phyloP scores from a whole-genome alignment of 2,113 vertebrate species.

The Lynx canadensis region DNA sequence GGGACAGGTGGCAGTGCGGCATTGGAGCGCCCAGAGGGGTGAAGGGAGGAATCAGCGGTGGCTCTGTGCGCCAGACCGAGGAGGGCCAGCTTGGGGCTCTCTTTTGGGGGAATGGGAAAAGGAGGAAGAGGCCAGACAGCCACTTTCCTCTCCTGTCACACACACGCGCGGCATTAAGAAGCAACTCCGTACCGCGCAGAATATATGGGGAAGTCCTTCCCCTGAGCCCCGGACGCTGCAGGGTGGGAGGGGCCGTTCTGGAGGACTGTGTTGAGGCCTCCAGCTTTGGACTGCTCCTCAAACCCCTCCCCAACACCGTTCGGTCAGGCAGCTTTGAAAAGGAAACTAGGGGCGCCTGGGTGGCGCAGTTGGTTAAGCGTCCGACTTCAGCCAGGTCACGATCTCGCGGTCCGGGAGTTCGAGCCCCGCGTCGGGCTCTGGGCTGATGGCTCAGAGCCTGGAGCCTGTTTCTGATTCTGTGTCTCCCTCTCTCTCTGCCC shows the following conservation, averaged over 20 bases:
- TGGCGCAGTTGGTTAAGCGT: too few relatives aligned
- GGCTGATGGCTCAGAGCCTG: too few relatives aligned
- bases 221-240: background rate
- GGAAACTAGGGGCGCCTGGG: too few relatives aligned
- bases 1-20: background rate
- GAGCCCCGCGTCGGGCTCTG: too few relatives aligned
- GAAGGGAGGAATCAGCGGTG: background rate
- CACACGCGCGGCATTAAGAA: background rate
- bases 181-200: slow-evolving; percentile 58
- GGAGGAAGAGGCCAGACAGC: background rate
- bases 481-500: too few relatives aligned
- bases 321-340: background rate
- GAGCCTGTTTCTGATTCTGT: too few relatives aligned
- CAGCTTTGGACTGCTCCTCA: background rate
- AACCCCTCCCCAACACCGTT: background rate
- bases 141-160: background rate
- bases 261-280: background rate
- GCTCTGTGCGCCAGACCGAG: background rate
- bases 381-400: too few relatives aligned
- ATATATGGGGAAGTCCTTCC: slow-evolving; percentile 20
- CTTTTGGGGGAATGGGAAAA: background rate
- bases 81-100: background rate
- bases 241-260: background rate
- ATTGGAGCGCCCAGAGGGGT: background rate
- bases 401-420: too few relatives aligned